Base-by-base conservation (phyloP, 2,888 invertebrate species). In the Saturnia pavonia region DNA sequence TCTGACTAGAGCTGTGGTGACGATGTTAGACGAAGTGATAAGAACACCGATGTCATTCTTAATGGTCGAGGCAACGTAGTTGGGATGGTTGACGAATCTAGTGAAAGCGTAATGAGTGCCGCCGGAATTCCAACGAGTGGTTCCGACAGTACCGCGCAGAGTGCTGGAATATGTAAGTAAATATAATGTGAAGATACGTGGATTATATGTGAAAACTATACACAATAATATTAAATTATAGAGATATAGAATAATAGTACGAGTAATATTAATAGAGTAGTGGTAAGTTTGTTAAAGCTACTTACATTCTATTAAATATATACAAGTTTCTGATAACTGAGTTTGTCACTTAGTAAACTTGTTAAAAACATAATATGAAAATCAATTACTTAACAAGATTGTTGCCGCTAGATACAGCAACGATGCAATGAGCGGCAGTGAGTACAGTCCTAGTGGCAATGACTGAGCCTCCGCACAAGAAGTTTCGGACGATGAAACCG, bases 361-460 rank as follows among this genome's bases (percentile, higher is more conserved):
- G 34, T 43, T 43, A 12, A n/a, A 43, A 12, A 43, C 1, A 8
- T 1, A 43, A 43, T 12, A 43, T 12, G 1, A 12, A 7, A 43
- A 9, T 43, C 43, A 8, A 1, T 43, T n/a, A 86, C 88, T 71
- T 82, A 74, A 72, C 75, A 9, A 86, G 79, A 1, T 78, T 73
- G 1, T 82, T 82, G 27, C 74, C 75, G 70, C 78, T 80, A 76
- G 77, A 82, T 0, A 81, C 84, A 45, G 81, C 80, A 0, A 67
- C 83, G 69, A 91, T 85, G 72, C 91, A 91, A 69, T 91, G 91
- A 0, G 91, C 91, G 1, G 91, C 91, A 0, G 90, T 91, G 19
- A 91, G 79, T 1, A 91, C 80, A 25, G 80, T 81, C 0, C 85
- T 74, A 0, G 27, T 70, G 1, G 76, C 67, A 63, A 91, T 72